A percentile compares a stretch with the other conserved stretches of the same genome.
These are phyloP conservation scores for Zeus faber DNA, from an alignment of 2,113 vertebrate species.

Conservation along the genomic window DNA sequence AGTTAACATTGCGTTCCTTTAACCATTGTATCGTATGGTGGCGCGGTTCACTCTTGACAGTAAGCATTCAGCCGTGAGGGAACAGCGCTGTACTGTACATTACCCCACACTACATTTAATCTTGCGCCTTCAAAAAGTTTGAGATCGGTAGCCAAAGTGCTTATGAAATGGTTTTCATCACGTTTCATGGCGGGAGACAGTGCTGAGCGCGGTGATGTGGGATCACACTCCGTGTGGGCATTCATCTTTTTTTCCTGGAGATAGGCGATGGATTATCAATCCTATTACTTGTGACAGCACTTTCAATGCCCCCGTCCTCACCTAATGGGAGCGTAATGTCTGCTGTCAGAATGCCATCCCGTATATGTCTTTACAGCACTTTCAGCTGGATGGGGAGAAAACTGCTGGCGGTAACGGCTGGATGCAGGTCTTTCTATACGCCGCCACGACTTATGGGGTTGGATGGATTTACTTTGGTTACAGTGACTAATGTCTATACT, in stretches of 20 bases:
- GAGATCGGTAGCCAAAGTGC: background rate
- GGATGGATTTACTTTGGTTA: slow-evolving; percentile 9
- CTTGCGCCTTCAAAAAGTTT: slow-evolving; percentile 11
- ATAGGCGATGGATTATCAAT: slow-evolving; percentile 33
- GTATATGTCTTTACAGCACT: slow-evolving; percentile 18
- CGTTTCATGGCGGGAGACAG: slow-evolving; percentile 11
- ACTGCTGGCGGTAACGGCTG: slow-evolving; percentile 9
- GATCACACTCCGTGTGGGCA: slow-evolving; percentile 22
- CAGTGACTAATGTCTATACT: too few species aligned
- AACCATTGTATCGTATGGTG: too few species aligned
- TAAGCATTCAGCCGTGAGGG: too few species aligned
- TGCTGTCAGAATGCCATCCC: slow-evolving; percentile 25
- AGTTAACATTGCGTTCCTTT: too few species aligned
- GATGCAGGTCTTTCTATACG: background rate
- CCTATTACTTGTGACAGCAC: slow-evolving; percentile 38
- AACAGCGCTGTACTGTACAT: too few species aligned
- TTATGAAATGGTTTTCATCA: background rate
- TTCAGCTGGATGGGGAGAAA: slow-evolving; percentile 11
- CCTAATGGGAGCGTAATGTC: slow-evolving; percentile 37
- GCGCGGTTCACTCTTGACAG: too few species aligned
- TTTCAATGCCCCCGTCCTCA: slow-evolving; percentile 34
- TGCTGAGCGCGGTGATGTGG: slow-evolving; percentile 36
- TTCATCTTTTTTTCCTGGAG: slow-evolving; percentile 18
- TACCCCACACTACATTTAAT: too few species aligned
- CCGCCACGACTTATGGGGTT: slow-evolving; percentile 2